Percentiles rank a stretch among this genome's conserved stretches.
These are phyloP conservation scores for Diglossa cyanea DNA, from an alignment of 2,797 vertebrate species.

Conservation along the genomic window DNA sequence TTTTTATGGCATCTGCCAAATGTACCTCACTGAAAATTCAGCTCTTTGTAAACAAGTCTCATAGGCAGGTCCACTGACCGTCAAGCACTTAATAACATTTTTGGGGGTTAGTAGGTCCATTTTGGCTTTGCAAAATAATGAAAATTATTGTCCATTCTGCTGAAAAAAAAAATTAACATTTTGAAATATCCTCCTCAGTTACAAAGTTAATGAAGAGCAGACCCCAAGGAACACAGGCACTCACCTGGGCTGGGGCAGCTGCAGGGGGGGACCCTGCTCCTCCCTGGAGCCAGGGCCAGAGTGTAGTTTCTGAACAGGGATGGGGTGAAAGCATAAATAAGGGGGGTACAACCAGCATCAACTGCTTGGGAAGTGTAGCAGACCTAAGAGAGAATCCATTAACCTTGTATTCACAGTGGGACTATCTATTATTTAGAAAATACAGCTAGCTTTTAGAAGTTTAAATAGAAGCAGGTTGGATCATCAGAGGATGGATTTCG, in stretches of 20 bases:
- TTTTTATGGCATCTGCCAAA: neutral
- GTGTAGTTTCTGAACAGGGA: neutral
- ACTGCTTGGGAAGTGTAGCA: neutral
- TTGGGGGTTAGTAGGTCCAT: neutral
- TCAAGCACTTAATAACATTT: neutral
- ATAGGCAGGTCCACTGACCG: neutral
- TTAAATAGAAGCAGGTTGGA: neutral
- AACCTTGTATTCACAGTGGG: neutral
- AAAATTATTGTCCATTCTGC: neutral
- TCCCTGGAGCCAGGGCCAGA: neutral
- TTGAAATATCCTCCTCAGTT: neutral
- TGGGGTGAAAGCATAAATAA: neutral
- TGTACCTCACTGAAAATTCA: neutral
- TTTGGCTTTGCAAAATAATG: neutral
- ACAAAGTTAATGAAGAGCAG: accelerated
- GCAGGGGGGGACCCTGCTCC: accelerated
- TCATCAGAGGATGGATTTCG: neutral
- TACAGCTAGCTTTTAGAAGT: neutral
- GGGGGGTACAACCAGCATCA: neutral
- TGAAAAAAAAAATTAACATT: accelerated
- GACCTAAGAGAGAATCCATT: neutral
- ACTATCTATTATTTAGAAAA: neutral
- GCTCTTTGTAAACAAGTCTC: neutral
- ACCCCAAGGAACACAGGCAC: accelerated
- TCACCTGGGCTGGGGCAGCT: neutral